Evolutionary conservation across 2,797 vertebrate species (phyloP), one percentile per base, ranked within the genome.

Genomic region (Austrolebias charrua): DNA sequence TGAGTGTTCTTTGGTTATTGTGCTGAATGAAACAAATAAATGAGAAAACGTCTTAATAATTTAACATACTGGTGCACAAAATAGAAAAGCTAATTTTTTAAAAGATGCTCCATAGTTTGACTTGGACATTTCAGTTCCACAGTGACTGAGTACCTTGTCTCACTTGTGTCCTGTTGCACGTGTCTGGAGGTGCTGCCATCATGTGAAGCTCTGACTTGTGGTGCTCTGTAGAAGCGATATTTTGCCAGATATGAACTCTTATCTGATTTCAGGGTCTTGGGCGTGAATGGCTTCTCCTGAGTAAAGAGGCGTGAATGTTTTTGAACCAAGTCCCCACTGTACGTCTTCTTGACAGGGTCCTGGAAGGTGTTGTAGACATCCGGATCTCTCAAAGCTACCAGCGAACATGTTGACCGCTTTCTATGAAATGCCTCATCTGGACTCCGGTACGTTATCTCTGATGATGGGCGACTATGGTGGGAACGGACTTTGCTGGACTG

Each of bases 171-270:
- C 55, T 29, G 74, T 1, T 51, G 75, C 56, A 56, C 82, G 15
- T 65, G 7, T 50, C 46, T 66, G 19, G 84, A 83, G 35, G 24
- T 16, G 14, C n/a, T 60, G 40, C 49, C 28, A 15, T 82, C 85
- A 46, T 82, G 75, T 75, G 73, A 81, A 19, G 29, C 74, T 83
- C 80, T 94, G 61, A 77, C 91, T 76, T 15, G 88, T 31, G 95
- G 93, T 50, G 94, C 92, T 55, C 91, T 95, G 75, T 99, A 99
- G 79, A 93, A 98, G 31, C 95, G 94, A 76, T 96, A 98, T 16
- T 91, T 89, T 20, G 92, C 90, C 68, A 99, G 86, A 66, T 88
- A 92, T 11, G 97, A 95, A 78, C 93, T 94, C 56, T 92, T 93
- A 53, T 94, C 92, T 12, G 95, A 94, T 79, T 93, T 94, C 64